These are phyloP conservation scores for Coenobita brevimanus DNA, from an alignment of 1,140 invertebrate species.

Conservation along the genomic window DNA sequence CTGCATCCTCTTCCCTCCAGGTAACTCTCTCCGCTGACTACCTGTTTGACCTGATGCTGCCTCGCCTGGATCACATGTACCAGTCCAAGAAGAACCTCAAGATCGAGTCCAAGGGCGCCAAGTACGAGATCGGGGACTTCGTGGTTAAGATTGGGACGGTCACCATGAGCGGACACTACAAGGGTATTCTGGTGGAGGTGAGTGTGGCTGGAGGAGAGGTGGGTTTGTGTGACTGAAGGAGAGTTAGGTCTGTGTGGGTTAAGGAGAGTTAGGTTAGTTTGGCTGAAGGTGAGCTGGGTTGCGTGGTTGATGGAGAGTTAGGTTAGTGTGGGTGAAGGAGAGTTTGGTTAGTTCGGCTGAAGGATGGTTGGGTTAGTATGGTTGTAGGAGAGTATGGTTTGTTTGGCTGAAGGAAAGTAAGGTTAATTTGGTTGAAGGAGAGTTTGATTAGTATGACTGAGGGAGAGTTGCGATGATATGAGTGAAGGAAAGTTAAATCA, in stretches of 20 bases:
- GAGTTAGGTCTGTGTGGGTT: no score
- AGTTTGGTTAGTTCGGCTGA: not conserved
- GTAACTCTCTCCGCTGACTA: slow-evolving; percentile 88
- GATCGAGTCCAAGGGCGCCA: slow-evolving; percentile 89
- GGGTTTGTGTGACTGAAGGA: not conserved
- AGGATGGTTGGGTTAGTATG: not conserved
- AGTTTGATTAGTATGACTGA: no score
- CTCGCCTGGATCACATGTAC: slow-evolving; percentile 90
- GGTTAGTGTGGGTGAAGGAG: not conserved
- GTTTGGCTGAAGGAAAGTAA: no score
- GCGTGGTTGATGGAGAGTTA: not conserved
- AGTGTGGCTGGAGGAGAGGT: no score
- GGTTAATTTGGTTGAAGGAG: no score
- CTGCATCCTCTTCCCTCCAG: slow-evolving; percentile 41
- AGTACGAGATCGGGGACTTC: slow-evolving; percentile 95
- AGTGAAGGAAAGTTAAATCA: no score
- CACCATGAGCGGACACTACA: slow-evolving; percentile 93
- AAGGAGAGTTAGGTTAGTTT: no score
- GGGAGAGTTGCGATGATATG: no score
- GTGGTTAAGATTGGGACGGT: slow-evolving; percentile 94
- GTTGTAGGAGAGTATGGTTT: not conserved
- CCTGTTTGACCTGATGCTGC: slow-evolving; percentile 92
- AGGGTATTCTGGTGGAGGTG: slow-evolving; percentile 94
- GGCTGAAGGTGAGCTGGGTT: not conserved
- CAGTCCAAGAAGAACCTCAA: slow-evolving; percentile 83